Base-by-base conservation (phyloP, 2,797 vertebrate species). In the Gobio occitaniae region DNA sequence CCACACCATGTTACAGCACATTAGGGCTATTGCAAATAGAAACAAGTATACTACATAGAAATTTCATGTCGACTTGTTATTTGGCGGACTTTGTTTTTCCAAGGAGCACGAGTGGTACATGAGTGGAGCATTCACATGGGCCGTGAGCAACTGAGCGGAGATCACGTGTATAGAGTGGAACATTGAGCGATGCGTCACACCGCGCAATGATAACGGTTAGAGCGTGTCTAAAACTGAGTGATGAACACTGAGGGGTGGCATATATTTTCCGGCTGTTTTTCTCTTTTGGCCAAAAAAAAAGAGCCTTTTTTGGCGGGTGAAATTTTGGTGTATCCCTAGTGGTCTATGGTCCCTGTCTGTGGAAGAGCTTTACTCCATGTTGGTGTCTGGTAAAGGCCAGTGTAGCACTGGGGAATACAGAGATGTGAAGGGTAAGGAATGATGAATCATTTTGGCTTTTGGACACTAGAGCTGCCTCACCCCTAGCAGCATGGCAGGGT, bases 401-500 rank as follows among this genome's bases (percentile, higher is more conserved):
- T 16, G 11, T 69, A 76, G 59, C 54, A 10, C 36, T 76, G 48
- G 75, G 74, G 82, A 65, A 59, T 71, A 38, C 19, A 48, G 54
- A 68, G 76, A 59, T 87, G 63, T 84, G 9, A 1, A 78, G 69
- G 48, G 69, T 13, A 83, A 70, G 79, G 79, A 83, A 82, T 78
- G 82, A 74, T 41, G 65, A 81, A 65, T 69, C 74, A 48, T 78
- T 83, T 86, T 84, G 69, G 74, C 19, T 86, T 48, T 65, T 69
- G 50, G 75, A 79, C 81, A 83, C 69, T 61, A 54, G 56, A 85
- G 68, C 65, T 82, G 16, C 82, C 65, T 86, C 78, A 84, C 41
- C 83, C 78, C 25, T 59, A 80, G 32, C 68, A 76, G 61, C 54
- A 82, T 86, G 72, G 76, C 70, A 78, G 70, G 68, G 71, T 85